A percentile compares a stretch with the other conserved stretches of the same genome.
Evolutionary conservation across 2,113 vertebrate genomes (phyloP).

Genomic region (Corydoras sp.): DNA sequence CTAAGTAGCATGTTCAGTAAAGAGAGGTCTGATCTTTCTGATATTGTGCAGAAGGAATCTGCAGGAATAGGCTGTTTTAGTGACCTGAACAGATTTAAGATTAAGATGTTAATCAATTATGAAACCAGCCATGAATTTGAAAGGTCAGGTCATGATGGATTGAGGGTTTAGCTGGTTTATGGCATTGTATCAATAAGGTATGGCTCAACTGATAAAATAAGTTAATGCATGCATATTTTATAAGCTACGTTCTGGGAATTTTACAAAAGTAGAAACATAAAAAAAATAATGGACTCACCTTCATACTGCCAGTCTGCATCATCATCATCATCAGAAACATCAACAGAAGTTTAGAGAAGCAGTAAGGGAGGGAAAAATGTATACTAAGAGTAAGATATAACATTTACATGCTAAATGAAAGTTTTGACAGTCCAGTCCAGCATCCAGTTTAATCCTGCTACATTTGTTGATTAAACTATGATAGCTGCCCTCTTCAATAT

Average conservation of each 20-base stretch:
- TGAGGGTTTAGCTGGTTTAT: not conserved
- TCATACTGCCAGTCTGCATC: slow-evolving; percentile 97
- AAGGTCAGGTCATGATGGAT: too few relatives aligned
- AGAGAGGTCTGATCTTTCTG: too few relatives aligned
- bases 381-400: slow-evolving; percentile 13
- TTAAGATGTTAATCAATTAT: too few relatives aligned
- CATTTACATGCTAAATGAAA: slow-evolving; percentile 5
- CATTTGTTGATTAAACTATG: not conserved
- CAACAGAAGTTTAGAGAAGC: slow-evolving; percentile 63
- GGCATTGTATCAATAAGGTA: not conserved
- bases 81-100: too few relatives aligned
- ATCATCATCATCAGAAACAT: slow-evolving; percentile 58
- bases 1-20: too few relatives aligned
- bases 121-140: too few relatives aligned
- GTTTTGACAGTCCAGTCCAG: too few relatives aligned
- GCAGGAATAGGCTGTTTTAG: too few relatives aligned
- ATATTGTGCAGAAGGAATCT: too few relatives aligned
- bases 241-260: slow-evolving; percentile 3
- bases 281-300: slow-evolving; percentile 79
- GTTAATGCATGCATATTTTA: slow-evolving; percentile 23
- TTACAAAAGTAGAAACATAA: not conserved
- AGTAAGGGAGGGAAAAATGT: slow-evolving; percentile 56
- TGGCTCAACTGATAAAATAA: slow-evolving; percentile 16
- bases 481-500: not conserved
- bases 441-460: not conserved